Conservation (phyloP, 2,113 vertebrate genomes). For the Buteo buteo region DNA sequence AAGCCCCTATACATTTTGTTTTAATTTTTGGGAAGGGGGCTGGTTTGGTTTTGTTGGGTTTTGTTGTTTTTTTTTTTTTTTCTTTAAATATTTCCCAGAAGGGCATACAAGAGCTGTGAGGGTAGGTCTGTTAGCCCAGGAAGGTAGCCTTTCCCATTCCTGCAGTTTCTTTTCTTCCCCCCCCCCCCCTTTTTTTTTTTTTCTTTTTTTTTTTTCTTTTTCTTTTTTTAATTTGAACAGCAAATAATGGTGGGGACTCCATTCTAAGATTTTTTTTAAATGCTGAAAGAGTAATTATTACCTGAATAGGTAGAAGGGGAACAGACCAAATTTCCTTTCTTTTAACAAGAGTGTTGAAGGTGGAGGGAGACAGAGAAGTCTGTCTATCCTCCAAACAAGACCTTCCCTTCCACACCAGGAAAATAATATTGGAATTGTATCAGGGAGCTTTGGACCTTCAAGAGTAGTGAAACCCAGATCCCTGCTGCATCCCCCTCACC, state of each 20-base stretch:
- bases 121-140: not conserved
- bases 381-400: not conserved
- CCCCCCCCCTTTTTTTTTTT: not conserved
- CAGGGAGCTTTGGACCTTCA: not conserved
- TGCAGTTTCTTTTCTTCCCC: not conserved
- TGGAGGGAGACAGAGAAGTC: not conserved
- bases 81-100: not conserved
- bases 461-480: not conserved
- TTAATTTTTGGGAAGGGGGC: not conserved
- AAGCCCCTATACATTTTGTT: not conserved
- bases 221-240: not conserved
- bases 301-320: not conserved
- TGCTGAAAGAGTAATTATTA: not conserved
- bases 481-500: not conserved
- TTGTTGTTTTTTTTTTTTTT: too few species aligned
- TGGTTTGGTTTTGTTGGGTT: not conserved
- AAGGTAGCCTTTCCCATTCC: not conserved
- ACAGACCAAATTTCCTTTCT: not conserved
- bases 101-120: not conserved
- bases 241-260: not conserved
- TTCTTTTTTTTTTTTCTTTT: not conserved
- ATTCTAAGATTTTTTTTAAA: not conserved
- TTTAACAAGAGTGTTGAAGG: not conserved
- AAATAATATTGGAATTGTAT: not conserved
- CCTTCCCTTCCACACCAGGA: not conserved